Evolutionary conservation across 2,797 vertebrate genomes (phyloP).

Genomic region (Psittacula echo): DNA sequence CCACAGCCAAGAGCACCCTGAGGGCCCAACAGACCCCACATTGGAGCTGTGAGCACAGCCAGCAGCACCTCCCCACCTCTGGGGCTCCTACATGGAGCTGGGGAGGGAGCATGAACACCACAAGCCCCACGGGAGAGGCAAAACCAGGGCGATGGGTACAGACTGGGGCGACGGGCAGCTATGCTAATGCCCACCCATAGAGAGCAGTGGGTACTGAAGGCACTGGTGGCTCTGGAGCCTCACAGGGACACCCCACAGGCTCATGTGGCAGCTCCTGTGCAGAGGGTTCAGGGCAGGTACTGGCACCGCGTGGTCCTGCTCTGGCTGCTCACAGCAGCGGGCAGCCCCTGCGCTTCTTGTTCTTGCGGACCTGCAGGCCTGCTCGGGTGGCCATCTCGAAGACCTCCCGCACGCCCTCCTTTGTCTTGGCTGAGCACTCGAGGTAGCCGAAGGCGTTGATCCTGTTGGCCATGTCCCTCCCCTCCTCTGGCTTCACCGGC

Average conservation of each 20-base stretch:
- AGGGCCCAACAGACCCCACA: background rate
- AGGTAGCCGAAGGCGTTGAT: constrained; percentile 97
- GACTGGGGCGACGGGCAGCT: rapidly evolving
- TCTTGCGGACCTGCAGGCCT: constrained; percentile 94
- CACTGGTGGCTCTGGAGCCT: background rate
- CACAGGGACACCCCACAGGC: rapidly evolving
- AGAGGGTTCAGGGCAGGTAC: background rate
- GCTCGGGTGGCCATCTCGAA: constrained; percentile 98
- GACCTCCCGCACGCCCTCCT: constrained; percentile 95
- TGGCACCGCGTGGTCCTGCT: background rate
- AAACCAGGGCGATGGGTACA: background rate
- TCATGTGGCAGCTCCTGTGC: background rate
- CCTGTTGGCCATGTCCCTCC: constrained; percentile 95
- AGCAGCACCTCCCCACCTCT: background rate
- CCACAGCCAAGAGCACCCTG: rapidly evolving
- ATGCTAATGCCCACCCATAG: rapidly evolving
- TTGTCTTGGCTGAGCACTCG: constrained; percentile 97
- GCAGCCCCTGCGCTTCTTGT: constrained; percentile 88
- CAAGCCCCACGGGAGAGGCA: background rate
- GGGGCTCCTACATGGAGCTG: background rate
- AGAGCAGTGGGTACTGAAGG: background rate
- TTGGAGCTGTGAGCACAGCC: rapidly evolving
- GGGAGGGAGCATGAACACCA: background rate
- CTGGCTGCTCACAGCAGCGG: constrained; percentile 81
- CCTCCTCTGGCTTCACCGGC: constrained; percentile 93